Percentiles rank a stretch among this genome's conserved stretches.
Conservation (phyloP, 2,888 invertebrate genomes). For the Stenichneumon culpator region DNA sequence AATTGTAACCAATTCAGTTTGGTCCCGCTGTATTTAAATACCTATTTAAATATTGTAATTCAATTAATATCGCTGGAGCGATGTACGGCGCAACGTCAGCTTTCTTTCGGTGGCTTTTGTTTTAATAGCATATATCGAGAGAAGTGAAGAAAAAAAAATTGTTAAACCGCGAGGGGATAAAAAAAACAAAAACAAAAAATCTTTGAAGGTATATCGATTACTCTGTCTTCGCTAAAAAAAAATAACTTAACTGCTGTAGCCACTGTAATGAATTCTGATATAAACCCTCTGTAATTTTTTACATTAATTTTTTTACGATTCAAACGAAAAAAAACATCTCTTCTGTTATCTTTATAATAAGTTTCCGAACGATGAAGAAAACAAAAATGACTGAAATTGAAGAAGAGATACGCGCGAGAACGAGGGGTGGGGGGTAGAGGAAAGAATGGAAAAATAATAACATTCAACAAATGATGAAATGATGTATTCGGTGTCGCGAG, state of each 20-base stretch:
- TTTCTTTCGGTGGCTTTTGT: conserved; percentile 71
- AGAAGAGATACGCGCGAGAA: conserved; percentile 40
- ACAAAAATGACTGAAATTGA: conserved; percentile 67
- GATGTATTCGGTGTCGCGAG: conserved; percentile 75
- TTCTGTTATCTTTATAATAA: conserved; percentile 63
- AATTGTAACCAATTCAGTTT: conserved; percentile 92
- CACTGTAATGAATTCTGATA: conserved; percentile 69
- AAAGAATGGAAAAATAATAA: conserved; percentile 55
- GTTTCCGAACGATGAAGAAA: conserved; percentile 62
- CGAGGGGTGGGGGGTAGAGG: conserved; percentile 16
- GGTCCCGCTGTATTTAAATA: conserved; percentile 82
- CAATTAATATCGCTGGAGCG: conserved; percentile 76
- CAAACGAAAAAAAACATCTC: conserved; percentile 36
- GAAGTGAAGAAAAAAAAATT: conserved; percentile 43
- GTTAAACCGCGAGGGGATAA: conserved; percentile 43
- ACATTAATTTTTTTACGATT: conserved; percentile 71
- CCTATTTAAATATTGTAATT: conserved; percentile 84
- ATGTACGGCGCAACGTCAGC: conserved; percentile 62
- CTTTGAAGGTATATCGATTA: conserved; percentile 50
- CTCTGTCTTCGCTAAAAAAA: conserved; percentile 61
- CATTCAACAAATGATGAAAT: conserved; percentile 65
- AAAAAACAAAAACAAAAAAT: conserved; percentile 44
- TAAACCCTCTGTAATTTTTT: conserved; percentile 71
- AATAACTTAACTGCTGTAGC: conserved; percentile 59
- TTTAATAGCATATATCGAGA: conserved; percentile 64